Evolutionary conservation across 2,797 vertebrate species (phyloP), one percentile per base, ranked within the genome.

Genomic region (Hippocampus kuda): DNA sequence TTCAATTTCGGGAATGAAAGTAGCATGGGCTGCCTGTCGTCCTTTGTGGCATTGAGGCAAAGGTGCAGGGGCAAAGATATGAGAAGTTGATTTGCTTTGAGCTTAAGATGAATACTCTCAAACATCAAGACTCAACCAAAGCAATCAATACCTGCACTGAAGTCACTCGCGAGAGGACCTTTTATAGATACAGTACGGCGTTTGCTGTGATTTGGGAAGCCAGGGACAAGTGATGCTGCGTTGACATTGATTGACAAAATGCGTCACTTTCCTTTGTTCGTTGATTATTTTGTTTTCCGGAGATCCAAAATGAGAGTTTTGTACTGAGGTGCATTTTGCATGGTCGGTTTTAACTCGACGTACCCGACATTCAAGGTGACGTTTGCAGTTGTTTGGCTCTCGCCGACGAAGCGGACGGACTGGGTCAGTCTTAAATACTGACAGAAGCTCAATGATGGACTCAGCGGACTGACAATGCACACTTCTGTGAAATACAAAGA

Each of bases 1-100:
- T 81, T 80, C 49, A 67, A 68, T 79, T 71, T 73, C 20, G 64
- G 65, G 48, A 78, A 76, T 74, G 60, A 85, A 81, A 83, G 70
- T 53, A 48, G 0, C 30, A 60, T n/a, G 7, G 67, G 66, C 53
- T 74, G 69, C 24, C 63, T 57, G 16, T 75, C 65, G 61, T 61
- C 69, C 72, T 70, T 69, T 71, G 20, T 70, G 56, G 68, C 49
- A 65, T 2, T 5, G 27, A 48, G 48, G 66, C 67, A 66, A 30
- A 66, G 27, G 20, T 53, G 65, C 48, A 34, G 16, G 30, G 53
- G 53, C 27, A 66, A 66, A 66, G 48, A 66, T 12, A 51, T 27
- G 63, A 46, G 42, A 24, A 65, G 41, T 65, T 65, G n/a, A 65
- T 67, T 70, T 44, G 44, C 63, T 46, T 65, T 13, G 11, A 48